Evolutionary conservation across 2,797 vertebrate genomes (phyloP).

Genomic region (Coluber constrictor): DNA sequence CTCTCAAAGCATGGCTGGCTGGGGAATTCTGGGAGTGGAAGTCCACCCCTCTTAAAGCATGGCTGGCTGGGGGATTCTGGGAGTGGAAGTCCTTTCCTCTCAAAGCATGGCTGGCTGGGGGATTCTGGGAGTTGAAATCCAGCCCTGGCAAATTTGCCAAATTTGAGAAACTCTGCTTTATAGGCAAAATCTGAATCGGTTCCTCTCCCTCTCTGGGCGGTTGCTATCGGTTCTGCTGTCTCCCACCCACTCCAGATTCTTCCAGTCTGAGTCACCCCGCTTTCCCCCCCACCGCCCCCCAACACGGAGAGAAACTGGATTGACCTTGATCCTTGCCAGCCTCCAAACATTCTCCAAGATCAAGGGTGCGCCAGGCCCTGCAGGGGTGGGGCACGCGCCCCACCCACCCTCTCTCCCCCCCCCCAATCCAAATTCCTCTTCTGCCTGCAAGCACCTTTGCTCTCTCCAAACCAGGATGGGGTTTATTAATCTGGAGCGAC

Average conservation of each 20-base stretch:
- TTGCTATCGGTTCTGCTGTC: not conserved
- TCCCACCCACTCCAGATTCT: not conserved
- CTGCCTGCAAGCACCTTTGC: not conserved
- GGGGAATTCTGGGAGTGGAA: not conserved
- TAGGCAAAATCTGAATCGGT: rapidly evolving
- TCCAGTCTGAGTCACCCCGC: not conserved
- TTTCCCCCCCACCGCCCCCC: not conserved
- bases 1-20: not conserved
- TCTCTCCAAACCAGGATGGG: not conserved
- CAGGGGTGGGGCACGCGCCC: not conserved
- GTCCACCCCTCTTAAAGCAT: not conserved
- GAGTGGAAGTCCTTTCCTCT: too few relatives aligned
- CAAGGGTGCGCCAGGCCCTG: not conserved
- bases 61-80: not conserved
- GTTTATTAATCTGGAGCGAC: not conserved
- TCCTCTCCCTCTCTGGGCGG: not conserved
- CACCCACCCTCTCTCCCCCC: not conserved
- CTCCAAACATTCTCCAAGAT: not conserved
- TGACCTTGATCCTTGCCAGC: not conserved
- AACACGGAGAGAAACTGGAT: not conserved
- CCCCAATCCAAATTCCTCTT: not conserved
- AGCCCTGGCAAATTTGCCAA: not conserved
- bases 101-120: not conserved
- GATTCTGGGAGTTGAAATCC: not conserved
- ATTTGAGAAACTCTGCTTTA: not conserved